A percentile compares a stretch with the other conserved stretches of the same genome.
phyloP scores from a whole-genome alignment of 2,888 invertebrate species.

The Lacanobia wlatinum region DNA sequence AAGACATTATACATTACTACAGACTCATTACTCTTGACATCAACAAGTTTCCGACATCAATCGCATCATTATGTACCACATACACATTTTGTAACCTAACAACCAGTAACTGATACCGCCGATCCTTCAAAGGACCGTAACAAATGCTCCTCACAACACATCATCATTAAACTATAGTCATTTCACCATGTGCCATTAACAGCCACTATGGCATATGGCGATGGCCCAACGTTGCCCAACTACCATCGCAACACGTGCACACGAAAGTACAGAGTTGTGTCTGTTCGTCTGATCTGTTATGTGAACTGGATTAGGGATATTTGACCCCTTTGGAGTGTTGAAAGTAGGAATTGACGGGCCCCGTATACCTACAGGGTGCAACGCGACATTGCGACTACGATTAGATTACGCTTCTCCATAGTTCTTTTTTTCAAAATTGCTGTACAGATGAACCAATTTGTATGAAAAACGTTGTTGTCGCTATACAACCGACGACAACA shows the following conservation, averaged over 20 bases:
- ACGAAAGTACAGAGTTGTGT: conserved; percentile 56
- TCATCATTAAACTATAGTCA: conserved; percentile 47
- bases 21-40: background rate
- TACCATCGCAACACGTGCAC: conserved; percentile 41
- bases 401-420: too few species aligned
- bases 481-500: too few species aligned
- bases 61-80: background rate
- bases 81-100: conserved; percentile 30
- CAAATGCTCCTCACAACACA: conserved; percentile 35
- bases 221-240: conserved; percentile 31
- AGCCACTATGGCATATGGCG: conserved; percentile 32
- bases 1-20: background rate
- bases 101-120: conserved; percentile 21
- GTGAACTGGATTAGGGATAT: conserved; percentile 12
- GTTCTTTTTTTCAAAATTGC: too few species aligned
- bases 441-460: too few species aligned
- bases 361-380: too few species aligned
- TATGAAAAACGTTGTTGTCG: too few species aligned
- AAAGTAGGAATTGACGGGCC: background rate
- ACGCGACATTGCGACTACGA: too few species aligned
- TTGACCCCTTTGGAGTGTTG: conserved; percentile 1
- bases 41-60: background rate
- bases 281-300: conserved; percentile 25
- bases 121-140: conserved; percentile 37
- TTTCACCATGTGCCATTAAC: conserved; percentile 49